Evolutionary conservation across 2,113 vertebrate genomes (phyloP), one percentile per base, ranked within the genome.

Genomic region (Gulo gulo): DNA sequence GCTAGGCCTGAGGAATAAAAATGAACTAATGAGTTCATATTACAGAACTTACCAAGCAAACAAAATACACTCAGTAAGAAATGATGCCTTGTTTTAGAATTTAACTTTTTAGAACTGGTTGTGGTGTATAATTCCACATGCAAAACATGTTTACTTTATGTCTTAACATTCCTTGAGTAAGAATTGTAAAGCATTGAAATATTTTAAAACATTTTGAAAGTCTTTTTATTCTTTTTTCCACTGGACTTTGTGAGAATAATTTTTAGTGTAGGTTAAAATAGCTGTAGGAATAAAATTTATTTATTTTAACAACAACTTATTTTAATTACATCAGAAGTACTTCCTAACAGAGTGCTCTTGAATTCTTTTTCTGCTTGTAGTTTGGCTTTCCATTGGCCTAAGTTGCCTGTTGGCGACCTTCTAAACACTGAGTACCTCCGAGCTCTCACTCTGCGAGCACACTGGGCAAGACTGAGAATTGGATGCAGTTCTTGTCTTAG

Each of bases 181-280:
- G 55, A 65, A 21, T 63, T 89, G 12, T 69, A 42, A 69, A 39
- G 36, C 29, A 36, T 52, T 86, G 24, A 86, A 73, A 55, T 95
- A 73, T 61, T 82, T 90, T 83, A 87, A 92, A 96, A 39, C n/a
- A 69, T 88, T 96, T 93, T 83, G 23, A 84, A 97, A 78, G 73
- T 45, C 24, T 52, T 81, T 78, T 86, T 52, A 45, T 7, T 86
- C n/a, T 1, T 81, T 96, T 96, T 78, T 34, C 67, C 36, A 47
- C 16, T 94, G 59, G 36, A 96, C 79, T 88, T 94, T 96, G 12
- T 94, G 73, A 92, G 16, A 87, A 42, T 88, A 85, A 50, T 82
- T 88, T 93, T 91, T 85, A 91, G 80, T 87, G n/a, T 47, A 67
- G 57, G 2, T 96, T 89, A 80, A 92, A 89, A 67, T 94, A 90